Evolutionary conservation across 2,888 invertebrate species (phyloP).

Genomic region (Epinotia ramella): DNA sequence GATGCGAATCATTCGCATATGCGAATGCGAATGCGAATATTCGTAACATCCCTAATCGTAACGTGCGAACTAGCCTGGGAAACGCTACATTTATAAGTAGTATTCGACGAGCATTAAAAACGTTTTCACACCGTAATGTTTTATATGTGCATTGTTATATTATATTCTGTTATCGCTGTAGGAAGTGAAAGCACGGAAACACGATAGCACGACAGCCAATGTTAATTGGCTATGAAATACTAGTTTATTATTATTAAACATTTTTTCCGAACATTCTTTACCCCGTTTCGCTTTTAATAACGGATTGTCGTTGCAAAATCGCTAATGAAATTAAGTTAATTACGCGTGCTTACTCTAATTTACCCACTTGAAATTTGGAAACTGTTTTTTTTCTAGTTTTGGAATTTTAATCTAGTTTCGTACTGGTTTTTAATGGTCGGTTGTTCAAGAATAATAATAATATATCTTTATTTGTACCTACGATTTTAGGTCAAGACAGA

Average conservation of each 20-base stretch:
- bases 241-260: slow-evolving; percentile 20
- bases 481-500: no score
- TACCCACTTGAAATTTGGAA: background rate
- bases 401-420: background rate
- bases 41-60: no score
- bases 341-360: background rate
- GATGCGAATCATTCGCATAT: no score
- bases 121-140: slow-evolving; percentile 30
- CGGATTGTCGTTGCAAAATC: background rate
- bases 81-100: background rate
- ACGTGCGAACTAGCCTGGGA: slow-evolving; percentile 32
- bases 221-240: slow-evolving; percentile 1
- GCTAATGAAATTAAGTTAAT: background rate
- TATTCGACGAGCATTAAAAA: slow-evolving; percentile 7
- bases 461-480: no score
- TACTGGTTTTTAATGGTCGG: background rate
- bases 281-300: background rate
- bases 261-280: slow-evolving; percentile 17
- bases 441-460: no score
- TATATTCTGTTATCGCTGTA: slow-evolving; percentile 30
- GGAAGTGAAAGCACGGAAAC: slow-evolving; percentile 39
- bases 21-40: no score
- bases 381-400: no score
- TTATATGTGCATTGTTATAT: slow-evolving; percentile 25
- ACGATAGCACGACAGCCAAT: background rate